Base-by-base conservation (phyloP, 2,888 invertebrate genomes). In the Pristionchus japonicus region DNA sequence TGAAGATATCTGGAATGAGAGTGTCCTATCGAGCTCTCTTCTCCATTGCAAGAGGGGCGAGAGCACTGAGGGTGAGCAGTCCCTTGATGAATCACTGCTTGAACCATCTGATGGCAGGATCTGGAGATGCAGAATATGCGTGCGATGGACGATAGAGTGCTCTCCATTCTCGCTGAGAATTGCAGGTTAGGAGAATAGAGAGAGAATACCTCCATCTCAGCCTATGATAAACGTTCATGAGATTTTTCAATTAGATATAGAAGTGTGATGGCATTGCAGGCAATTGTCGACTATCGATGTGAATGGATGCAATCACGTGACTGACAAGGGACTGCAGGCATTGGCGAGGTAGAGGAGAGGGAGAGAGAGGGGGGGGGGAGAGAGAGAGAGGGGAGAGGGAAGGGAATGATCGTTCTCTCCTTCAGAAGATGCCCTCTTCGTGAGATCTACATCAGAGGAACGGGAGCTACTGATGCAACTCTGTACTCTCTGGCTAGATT, bases 401-500 rank as follows among this genome's bases (percentile, higher is more conserved):
- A 7, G 20, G 70, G 23, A 23, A 9, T 23, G 20, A 17, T 9
- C 7, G 9, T 7, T 9, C 3, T 7, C 31, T 13, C 31, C 64
- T 64, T 31, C 64, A 91, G 92, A 88, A 88, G 91, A 31, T 93
- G 94, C 86, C 91, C 91, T 7, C 91, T 94, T 3, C 89, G 89
- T 31, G 94, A 94, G 89, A 93, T 94, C 23, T 92, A 94, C 13
- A 92, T 94, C 61, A 90, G 94, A n/a, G 94, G 93, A 15, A 94
- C 94, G 15, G 91, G 91, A 1, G 94, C 93, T 88, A 94, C 93
- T 15, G 94, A 94, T 64, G 70, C 91, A 92, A 93, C 88, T 92
- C 92, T 94, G 74, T 94, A 94, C 89, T 89, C 89, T 0, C 89
- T 94, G 86, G 93, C 94, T 9, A 93, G 93, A 89, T 93, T 91